These are phyloP conservation scores for Motacilla alba DNA, from an alignment of 2,113 vertebrate genomes.

Conservation along the genomic window DNA sequence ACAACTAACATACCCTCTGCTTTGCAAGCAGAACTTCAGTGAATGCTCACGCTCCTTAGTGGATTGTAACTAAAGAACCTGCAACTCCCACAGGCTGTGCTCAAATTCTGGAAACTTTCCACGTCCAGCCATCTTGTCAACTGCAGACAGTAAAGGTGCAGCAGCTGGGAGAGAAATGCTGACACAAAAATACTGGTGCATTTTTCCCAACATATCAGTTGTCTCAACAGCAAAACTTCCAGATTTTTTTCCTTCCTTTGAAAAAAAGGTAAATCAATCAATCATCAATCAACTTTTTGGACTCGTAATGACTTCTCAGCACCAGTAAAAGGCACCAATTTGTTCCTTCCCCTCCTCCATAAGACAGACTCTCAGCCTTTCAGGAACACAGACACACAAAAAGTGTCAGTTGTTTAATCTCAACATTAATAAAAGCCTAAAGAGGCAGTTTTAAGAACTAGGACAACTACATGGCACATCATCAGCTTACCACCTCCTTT, in stretches of 20 bases:
- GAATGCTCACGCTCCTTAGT: not conserved
- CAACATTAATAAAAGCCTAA: not conserved
- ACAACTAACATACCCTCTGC: not conserved
- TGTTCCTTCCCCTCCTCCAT: not conserved
- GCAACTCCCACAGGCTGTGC: conserved; percentile 17
- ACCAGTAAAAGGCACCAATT: not conserved
- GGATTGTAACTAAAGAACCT: conserved; percentile 40
- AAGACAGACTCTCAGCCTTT: not conserved
- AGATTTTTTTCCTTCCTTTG: not conserved
- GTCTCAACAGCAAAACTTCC: not conserved
- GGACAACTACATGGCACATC: not conserved
- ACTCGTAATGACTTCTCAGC: not conserved
- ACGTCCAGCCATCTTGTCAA: conserved; percentile 3
- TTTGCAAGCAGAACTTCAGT: not conserved
- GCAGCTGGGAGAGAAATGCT: conserved; percentile 29
- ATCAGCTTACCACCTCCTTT: not conserved
- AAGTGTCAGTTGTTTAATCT: not conserved
- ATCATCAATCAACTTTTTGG: not conserved
- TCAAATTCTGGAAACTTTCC: conserved; percentile 44
- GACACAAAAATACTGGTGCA: not conserved
- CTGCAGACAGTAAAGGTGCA: conserved; percentile 9
- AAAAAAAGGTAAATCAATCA: not conserved
- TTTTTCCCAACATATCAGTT: not conserved
- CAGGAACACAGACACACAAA: not conserved
- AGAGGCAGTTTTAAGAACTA: not conserved